Conservation (phyloP, 1,140 invertebrate species). For the Melitaea cinxia region DNA sequence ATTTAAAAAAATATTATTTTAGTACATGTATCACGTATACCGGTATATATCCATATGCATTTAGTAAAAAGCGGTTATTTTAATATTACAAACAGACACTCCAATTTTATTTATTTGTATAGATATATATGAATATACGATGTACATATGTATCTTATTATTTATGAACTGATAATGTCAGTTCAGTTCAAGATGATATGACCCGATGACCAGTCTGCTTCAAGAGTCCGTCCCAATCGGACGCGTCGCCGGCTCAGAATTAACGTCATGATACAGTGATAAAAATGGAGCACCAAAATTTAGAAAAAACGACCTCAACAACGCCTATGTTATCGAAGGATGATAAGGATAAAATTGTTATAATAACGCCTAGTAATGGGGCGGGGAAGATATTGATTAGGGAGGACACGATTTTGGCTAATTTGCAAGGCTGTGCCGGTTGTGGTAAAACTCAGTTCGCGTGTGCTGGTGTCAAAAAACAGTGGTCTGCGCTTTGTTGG, state of each 20-base stretch:
- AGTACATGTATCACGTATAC: no score
- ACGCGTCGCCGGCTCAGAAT: constrained; percentile 2
- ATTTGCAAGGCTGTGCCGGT: constrained; percentile 60
- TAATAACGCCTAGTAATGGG: constrained; percentile 45
- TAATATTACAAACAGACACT: no score
- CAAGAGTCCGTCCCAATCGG: constrained; percentile 11
- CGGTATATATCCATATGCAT: no score
- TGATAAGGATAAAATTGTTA: constrained; percentile 49
- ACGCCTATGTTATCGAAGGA: constrained; percentile 55
- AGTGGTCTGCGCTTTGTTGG: constrained; percentile 73
- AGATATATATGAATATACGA: no score
- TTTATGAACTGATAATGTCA: no score
- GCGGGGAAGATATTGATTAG: constrained; percentile 63
- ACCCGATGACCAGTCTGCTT: constrained; percentile 29
- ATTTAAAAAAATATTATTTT: no score
- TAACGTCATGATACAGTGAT: constrained; percentile 2
- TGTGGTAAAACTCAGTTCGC: constrained; percentile 65
- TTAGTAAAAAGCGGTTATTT: no score
- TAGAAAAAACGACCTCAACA: constrained; percentile 54
- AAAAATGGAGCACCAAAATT: constrained; percentile 57
- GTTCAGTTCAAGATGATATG: no score
- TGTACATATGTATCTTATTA: no score
- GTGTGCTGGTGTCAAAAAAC: constrained; percentile 64
- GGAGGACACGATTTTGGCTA: constrained; percentile 66
- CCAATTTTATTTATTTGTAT: no score